Evolutionary conservation across 2,888 invertebrate genomes (phyloP).

Genomic region (Zaprionus obscuricornis): DNA sequence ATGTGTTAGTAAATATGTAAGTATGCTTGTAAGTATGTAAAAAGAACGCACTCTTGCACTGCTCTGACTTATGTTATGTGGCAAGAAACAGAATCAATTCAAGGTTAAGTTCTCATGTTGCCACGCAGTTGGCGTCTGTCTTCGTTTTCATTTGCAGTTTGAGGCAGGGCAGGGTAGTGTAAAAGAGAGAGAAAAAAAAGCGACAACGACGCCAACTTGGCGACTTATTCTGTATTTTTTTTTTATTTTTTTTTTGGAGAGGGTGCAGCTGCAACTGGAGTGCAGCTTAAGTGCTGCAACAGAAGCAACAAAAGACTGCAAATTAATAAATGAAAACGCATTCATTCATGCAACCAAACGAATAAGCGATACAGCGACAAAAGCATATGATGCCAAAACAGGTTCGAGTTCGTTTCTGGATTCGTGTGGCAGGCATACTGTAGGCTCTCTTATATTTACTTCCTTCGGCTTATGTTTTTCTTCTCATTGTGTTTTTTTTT

Average conservation of each 20-base stretch:
- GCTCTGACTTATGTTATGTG: not conserved
- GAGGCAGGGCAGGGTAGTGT: conserved; percentile 51
- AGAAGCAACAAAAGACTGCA: conserved; percentile 58
- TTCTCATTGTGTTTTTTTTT: conserved; percentile 1
- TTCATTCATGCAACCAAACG: conserved; percentile 68
- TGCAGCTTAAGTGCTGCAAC: conserved; percentile 19
- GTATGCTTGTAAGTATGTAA: not conserved
- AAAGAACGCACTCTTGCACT: conserved; percentile 11
- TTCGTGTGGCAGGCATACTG: conserved; percentile 19
- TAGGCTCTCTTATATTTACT: too few species aligned
- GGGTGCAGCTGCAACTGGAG: conserved; percentile 41
- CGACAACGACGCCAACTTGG: conserved; percentile 35
- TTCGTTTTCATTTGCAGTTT: conserved; percentile 63
- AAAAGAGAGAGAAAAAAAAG: not conserved
- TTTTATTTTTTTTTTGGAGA: too few species aligned
- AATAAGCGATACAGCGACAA: too few species aligned
- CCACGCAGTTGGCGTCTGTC: conserved; percentile 20
- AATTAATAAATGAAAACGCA: conserved; percentile 77
- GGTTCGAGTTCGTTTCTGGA: conserved; percentile 21
- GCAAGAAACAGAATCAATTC: conserved; percentile 50
- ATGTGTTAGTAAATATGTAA: not conserved
- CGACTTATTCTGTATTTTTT: too few species aligned
- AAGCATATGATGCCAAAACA: conserved; percentile 45
- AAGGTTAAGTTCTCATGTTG: conserved; percentile 68
- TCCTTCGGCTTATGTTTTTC: conserved; percentile 3